Evolutionary conservation across 1,140 invertebrate species (phyloP).

Genomic region (Archivesica marissinica): DNA sequence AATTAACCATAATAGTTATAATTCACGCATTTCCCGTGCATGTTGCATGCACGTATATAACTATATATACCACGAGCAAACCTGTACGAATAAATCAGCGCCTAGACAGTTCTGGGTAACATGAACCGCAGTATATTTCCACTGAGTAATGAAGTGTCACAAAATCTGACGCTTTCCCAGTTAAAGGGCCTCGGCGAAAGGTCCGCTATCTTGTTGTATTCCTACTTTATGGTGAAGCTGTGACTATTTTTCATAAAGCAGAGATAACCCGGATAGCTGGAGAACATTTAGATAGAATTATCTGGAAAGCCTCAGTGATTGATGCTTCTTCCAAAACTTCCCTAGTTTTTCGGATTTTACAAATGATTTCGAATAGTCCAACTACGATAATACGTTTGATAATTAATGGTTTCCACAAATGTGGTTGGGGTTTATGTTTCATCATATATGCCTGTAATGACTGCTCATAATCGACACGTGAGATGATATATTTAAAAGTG

Average conservation of each 20-base stretch:
- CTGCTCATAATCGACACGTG: background rate
- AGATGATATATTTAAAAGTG: conserved; percentile 14
- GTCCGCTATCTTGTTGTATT: conserved; percentile 49
- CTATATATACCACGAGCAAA: background rate
- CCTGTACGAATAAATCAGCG: conserved; percentile 33
- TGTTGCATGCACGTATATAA: background rate
- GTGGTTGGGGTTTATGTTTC: conserved; percentile 2
- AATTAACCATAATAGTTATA: background rate
- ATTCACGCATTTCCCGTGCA: conserved; percentile 4
- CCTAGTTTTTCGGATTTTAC: conserved; percentile 43
- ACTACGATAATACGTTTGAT: conserved; percentile 30
- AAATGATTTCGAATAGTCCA: conserved; percentile 58
- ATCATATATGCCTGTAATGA: conserved; percentile 10
- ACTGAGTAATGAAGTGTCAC: conserved; percentile 62
- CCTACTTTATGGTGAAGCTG: conserved; percentile 58
- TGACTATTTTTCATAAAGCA: conserved; percentile 63
- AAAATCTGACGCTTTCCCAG: conserved; percentile 48
- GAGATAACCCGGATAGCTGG: conserved; percentile 50
- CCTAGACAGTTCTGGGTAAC: conserved; percentile 47
- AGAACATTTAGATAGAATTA: conserved; percentile 61
- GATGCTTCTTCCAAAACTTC: conserved; percentile 46
- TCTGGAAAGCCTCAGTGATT: conserved; percentile 34
- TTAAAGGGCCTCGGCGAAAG: conserved; percentile 48
- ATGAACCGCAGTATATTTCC: conserved; percentile 41
- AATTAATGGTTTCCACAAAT: conserved; percentile 46